Conservation (phyloP, 2,888 invertebrate species). For the Pantelozetes paolii region DNA sequence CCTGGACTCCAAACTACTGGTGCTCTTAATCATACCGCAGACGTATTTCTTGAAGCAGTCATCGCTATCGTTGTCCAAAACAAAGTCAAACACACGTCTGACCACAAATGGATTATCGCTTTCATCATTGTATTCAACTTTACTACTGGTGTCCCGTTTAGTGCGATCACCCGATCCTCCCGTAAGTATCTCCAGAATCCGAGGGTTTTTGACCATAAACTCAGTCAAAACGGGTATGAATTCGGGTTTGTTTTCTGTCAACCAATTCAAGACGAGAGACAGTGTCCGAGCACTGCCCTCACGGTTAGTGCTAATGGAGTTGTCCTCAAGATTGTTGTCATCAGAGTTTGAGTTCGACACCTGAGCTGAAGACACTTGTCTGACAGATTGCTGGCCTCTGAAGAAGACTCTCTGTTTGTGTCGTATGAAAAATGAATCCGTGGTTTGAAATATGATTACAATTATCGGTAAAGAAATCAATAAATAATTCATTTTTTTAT, state of each 20-base stretch:
- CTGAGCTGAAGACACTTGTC: too few species aligned
- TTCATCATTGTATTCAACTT: neutral
- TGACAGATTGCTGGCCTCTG: neutral
- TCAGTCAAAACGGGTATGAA: neutral
- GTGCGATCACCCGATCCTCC: neutral
- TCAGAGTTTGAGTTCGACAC: too few species aligned
- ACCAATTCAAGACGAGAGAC: neutral
- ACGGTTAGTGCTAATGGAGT: neutral
- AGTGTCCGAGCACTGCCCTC: neutral
- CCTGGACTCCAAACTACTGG: neutral
- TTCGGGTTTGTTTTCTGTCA: neutral
- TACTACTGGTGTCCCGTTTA: slow-evolving; percentile 7
- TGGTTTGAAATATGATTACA: neutral
- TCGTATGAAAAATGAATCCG: neutral
- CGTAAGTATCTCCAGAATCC: neutral
- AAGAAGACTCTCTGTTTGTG: neutral
- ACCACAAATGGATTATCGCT: neutral
- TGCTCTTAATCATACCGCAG: neutral
- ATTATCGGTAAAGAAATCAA: neutral
- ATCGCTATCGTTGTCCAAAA: slow-evolving; percentile 1
- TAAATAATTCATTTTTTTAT: slow-evolving; percentile 2
- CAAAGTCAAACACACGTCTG: neutral
- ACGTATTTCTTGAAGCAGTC: slow-evolving; percentile 30
- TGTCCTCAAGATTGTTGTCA: too few species aligned
- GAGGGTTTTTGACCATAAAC: neutral